Conservation (phyloP, 2,113 vertebrate genomes). For the Anser brachyrhynchus region DNA sequence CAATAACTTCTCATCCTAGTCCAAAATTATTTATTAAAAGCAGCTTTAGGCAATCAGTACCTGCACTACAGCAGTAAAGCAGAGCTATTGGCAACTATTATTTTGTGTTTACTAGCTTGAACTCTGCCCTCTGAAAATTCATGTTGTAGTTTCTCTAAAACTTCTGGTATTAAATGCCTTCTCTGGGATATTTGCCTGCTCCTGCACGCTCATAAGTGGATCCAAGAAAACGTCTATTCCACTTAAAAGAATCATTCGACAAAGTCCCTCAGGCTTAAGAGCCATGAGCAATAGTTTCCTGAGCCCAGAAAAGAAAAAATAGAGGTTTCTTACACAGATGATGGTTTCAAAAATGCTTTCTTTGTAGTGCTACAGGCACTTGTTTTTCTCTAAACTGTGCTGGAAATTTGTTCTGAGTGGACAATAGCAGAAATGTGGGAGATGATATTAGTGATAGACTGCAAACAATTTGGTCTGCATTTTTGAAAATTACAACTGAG, state of each 20-base stretch:
- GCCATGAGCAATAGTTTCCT: not conserved
- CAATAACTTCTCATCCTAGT: constrained; percentile 1
- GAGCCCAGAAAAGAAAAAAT: not conserved
- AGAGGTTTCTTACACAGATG: not conserved
- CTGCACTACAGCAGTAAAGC: not conserved
- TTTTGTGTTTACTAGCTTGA: constrained; percentile 27
- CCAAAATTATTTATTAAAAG: not conserved
- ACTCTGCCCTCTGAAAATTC: not conserved
- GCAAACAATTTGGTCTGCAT: not conserved
- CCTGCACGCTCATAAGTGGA: not conserved
- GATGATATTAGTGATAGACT: not conserved
- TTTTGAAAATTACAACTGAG: not conserved
- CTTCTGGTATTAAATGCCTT: constrained; percentile 9
- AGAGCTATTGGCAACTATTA: constrained; percentile 1
- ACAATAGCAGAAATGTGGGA: not conserved
- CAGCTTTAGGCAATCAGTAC: constrained; percentile 1
- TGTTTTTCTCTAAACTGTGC: not conserved
- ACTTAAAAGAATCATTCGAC: not conserved
- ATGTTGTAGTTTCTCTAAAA: not conserved
- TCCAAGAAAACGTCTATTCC: not conserved
- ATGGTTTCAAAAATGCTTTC: not conserved
- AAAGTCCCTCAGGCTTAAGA: not conserved
- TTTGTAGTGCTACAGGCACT: not conserved
- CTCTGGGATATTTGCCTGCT: not conserved
- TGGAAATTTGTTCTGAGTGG: not conserved